A percentile compares a stretch with the other conserved stretches of the same genome.
These are phyloP conservation scores for Fringilla coelebs DNA, from an alignment of 2,797 vertebrate genomes.

Conservation along the genomic window DNA sequence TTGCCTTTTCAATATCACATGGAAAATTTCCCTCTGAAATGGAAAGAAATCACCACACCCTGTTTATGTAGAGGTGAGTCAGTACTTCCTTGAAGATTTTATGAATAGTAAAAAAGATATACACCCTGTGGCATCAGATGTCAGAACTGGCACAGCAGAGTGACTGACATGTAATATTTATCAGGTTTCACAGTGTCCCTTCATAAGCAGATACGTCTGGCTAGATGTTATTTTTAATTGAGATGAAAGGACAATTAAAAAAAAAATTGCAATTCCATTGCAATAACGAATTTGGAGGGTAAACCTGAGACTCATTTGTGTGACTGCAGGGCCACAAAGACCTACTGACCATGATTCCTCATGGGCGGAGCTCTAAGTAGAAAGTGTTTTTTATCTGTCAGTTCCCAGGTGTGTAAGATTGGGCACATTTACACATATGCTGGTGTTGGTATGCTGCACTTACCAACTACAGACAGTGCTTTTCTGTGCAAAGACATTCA, in stretches of 20 bases:
- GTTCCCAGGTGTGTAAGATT: accelerated
- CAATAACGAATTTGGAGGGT: neutral
- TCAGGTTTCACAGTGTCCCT: neutral
- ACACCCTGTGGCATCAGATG: accelerated
- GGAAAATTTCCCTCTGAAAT: neutral
- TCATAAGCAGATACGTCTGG: neutral
- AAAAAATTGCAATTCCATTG: neutral
- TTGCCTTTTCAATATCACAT: neutral
- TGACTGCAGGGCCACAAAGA: neutral
- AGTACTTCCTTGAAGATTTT: neutral
- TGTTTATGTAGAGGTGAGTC: neutral
- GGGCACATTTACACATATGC: neutral
- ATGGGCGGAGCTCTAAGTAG: neutral
- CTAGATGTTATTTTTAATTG: neutral
- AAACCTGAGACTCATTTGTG: neutral
- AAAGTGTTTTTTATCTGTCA: neutral
- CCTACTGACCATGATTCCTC: neutral
- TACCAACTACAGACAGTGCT: neutral
- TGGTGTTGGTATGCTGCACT: neutral
- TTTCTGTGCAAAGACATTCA: neutral
- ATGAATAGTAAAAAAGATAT: neutral
- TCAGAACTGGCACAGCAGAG: neutral
- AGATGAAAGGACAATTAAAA: neutral
- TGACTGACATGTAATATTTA: neutral
- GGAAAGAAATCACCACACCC: neutral